Percentiles rank a stretch among this genome's conserved stretches.
Evolutionary conservation across 2,797 vertebrate species (phyloP).

Genomic region (Zenarchopterus dispar): DNA sequence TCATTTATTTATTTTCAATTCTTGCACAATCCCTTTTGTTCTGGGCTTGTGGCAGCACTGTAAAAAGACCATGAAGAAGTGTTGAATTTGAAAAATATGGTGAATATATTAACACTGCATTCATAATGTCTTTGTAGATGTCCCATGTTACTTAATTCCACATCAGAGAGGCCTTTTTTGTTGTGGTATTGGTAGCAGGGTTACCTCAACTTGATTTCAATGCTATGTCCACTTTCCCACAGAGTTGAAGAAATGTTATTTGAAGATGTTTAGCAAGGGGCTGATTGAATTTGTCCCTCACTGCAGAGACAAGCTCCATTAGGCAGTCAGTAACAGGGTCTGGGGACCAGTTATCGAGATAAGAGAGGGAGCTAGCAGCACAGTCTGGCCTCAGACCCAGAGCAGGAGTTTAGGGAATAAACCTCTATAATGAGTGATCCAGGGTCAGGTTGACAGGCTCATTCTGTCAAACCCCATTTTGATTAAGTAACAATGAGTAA

Average conservation of each 20-base stretch:
- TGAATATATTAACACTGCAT: background rate
- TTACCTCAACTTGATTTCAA: slow-evolving; percentile 32
- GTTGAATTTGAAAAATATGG: background rate
- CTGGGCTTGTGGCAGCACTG: background rate
- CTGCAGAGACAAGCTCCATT: slow-evolving; percentile 74
- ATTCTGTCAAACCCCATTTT: slow-evolving; percentile 66
- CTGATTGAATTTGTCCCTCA: slow-evolving; percentile 73
- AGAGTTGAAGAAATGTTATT: slow-evolving; percentile 60
- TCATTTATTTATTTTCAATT: background rate
- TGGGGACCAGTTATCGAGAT: slow-evolving; percentile 75
- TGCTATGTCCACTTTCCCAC: slow-evolving; percentile 39
- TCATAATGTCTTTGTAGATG: background rate
- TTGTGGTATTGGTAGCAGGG: too few relatives aligned
- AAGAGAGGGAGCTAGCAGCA: slow-evolving; percentile 61
- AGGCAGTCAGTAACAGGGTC: slow-evolving; percentile 73
- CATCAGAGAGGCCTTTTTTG: background rate
- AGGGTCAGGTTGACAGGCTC: slow-evolving; percentile 78
- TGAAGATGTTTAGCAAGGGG: slow-evolving; percentile 63
- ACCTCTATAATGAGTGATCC: slow-evolving; percentile 79
- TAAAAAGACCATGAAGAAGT: background rate
- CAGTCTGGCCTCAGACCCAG: slow-evolving; percentile 71
- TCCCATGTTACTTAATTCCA: background rate
- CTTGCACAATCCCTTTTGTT: background rate
- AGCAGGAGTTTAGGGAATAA: slow-evolving; percentile 81
- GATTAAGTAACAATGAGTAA: slow-evolving; percentile 81